Evolutionary conservation across 2,113 vertebrate species (phyloP).

Genomic region (Coptodon rendalli): DNA sequence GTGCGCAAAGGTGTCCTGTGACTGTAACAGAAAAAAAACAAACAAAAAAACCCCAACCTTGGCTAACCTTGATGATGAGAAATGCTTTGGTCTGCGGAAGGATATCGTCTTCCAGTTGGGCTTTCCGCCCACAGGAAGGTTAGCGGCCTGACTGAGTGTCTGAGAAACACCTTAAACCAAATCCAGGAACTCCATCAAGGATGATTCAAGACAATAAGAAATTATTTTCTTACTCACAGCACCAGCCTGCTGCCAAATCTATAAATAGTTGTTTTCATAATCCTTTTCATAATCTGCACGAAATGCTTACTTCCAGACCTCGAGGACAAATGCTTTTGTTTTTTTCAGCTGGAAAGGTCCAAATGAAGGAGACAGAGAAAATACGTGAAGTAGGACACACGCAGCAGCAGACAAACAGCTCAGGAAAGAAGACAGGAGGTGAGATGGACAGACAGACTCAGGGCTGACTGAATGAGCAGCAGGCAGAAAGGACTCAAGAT

Average conservation of each 20-base stretch:
- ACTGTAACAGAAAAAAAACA: background rate
- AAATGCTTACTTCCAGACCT: background rate
- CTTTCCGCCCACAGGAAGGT: background rate
- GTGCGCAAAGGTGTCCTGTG: background rate
- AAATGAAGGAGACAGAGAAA: background rate
- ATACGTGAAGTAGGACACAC: background rate
- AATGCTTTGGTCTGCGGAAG: background rate
- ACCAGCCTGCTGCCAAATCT: background rate
- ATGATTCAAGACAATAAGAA: background rate
- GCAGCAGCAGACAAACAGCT: background rate
- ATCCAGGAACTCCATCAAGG: background rate
- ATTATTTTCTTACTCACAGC: background rate
- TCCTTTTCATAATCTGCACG: background rate
- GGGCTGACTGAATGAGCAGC: background rate
- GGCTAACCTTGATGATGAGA: background rate
- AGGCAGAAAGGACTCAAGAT: background rate
- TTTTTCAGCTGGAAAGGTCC: background rate
- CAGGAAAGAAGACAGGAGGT: background rate
- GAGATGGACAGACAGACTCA: background rate
- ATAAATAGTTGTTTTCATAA: background rate
- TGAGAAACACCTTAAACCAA: background rate
- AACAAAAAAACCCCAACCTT: fast-evolving
- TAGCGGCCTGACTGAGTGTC: background rate
- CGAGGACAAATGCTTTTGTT: background rate
- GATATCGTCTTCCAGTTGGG: background rate